A percentile compares a stretch with the other conserved stretches of the same genome.
These are phyloP conservation scores for Nesidiocoris tenuis DNA, from an alignment of 2,888 invertebrate species.

Conservation along the genomic window DNA sequence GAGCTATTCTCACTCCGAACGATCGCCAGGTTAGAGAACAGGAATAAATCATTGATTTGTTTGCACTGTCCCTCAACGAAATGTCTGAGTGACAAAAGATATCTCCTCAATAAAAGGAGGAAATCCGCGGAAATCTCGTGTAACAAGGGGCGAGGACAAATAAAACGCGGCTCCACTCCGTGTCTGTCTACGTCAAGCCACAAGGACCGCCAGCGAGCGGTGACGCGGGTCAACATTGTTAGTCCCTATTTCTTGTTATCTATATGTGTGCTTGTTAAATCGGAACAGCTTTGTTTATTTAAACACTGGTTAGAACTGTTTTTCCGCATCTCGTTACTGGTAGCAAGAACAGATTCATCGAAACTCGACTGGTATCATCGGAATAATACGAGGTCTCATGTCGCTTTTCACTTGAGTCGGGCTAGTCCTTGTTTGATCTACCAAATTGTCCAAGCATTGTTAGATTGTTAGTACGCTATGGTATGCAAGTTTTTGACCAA, in stretches of 20 bases:
- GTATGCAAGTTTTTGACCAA: too few species aligned
- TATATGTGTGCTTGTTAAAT: slow-evolving; percentile 35
- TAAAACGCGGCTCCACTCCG: slow-evolving; percentile 26
- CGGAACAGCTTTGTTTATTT: slow-evolving; percentile 41
- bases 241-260: slow-evolving; percentile 28
- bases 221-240: slow-evolving; percentile 40
- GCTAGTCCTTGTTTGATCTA: too few species aligned
- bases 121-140: slow-evolving; percentile 24
- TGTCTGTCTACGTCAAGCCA: background rate
- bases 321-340: slow-evolving; percentile 22
- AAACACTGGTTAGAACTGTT: slow-evolving; percentile 28
- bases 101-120: background rate
- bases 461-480: too few species aligned
- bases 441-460: too few species aligned
- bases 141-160: slow-evolving; percentile 34
- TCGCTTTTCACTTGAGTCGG: too few species aligned
- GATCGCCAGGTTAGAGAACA: too few species aligned
- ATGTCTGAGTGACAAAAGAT: background rate
- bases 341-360: background rate
- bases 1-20: too few species aligned
- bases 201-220: background rate
- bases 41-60: too few species aligned
- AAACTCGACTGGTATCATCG: too few species aligned
- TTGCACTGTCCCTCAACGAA: too few species aligned
- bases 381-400: too few species aligned